These are phyloP conservation scores for Epinephelus lanceolatus DNA, from an alignment of 2,113 vertebrate genomes.

Conservation along the genomic window DNA sequence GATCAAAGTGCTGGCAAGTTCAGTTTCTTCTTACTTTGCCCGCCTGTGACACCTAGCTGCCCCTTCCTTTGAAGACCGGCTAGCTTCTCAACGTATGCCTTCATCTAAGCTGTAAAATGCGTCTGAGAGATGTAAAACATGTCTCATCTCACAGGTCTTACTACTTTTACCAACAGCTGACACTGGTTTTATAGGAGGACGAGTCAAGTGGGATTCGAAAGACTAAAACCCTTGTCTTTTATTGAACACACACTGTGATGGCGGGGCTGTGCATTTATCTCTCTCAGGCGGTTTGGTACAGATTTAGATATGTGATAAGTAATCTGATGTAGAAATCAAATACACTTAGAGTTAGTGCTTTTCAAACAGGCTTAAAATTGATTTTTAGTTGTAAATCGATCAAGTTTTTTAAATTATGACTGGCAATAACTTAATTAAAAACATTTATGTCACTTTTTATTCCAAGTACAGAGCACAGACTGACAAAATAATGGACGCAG, in stretches of 20 bases:
- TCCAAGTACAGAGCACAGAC: neutral
- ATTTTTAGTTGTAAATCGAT: neutral
- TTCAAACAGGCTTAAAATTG: neutral
- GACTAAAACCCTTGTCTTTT: neutral
- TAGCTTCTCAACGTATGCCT: conserved; percentile 41
- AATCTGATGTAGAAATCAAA: neutral
- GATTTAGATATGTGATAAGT: neutral
- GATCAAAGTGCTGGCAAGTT: conserved; percentile 74
- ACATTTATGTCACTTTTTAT: neutral
- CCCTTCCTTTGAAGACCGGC: conserved; percentile 70
- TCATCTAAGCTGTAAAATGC: conserved; percentile 62
- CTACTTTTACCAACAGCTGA: conserved; percentile 57
- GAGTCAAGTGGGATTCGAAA: conserved; percentile 36
- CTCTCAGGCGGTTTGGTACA: neutral
- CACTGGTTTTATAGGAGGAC: conserved; percentile 28
- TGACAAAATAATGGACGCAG: too few species aligned
- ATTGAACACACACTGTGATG: conserved; percentile 16
- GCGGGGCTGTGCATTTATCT: neutral
- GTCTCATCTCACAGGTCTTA: conserved; percentile 43
- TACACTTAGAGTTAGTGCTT: neutral
- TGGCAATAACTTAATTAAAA: neutral
- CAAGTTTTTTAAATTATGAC: neutral
- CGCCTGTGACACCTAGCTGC: conserved; percentile 65
- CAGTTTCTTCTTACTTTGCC: conserved; percentile 58
- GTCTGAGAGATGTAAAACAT: conserved; percentile 67